Evolutionary conservation across 2,888 invertebrate species (phyloP).

Genomic region (Athetis lepigone): DNA sequence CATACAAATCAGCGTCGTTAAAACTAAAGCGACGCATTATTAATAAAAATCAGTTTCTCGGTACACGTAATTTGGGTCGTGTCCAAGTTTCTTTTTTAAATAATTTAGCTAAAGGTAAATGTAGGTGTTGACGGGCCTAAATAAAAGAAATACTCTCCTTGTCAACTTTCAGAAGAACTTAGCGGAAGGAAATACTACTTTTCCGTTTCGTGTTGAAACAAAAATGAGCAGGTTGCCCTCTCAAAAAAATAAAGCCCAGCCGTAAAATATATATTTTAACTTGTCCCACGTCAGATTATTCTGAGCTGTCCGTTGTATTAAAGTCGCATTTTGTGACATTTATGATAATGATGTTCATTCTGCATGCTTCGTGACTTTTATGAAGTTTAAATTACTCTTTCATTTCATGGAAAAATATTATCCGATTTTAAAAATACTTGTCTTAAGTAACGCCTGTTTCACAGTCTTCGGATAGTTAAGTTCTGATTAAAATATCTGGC

Average conservation of each 20-base stretch:
- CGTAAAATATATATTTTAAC: slow-evolving; percentile 2
- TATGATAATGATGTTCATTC: slow-evolving; percentile 13
- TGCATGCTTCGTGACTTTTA: not conserved
- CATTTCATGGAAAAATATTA: not conserved
- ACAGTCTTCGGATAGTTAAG: too few relatives aligned
- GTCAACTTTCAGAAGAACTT: not conserved
- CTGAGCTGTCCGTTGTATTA: not conserved
- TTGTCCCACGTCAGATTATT: slow-evolving; percentile 9
- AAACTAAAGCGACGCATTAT: too few relatives aligned
- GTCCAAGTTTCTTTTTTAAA: too few relatives aligned
- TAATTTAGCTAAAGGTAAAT: not conserved
- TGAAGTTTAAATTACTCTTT: not conserved
- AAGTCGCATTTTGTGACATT: slow-evolving; percentile 15
- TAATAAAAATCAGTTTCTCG: not conserved
- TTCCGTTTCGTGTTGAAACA: slow-evolving; percentile 1
- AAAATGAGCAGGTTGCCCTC: not conserved
- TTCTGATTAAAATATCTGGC: too few relatives aligned
- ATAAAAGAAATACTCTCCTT: slow-evolving; percentile 4
- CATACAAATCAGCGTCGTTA: too few relatives aligned
- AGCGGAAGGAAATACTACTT: slow-evolving; percentile 3
- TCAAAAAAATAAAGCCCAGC: not conserved
- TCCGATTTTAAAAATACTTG: too few relatives aligned
- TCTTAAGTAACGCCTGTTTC: too few relatives aligned
- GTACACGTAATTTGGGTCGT: not conserved
- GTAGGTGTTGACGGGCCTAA: not conserved